Evolutionary conservation across 2,888 invertebrate species (phyloP), one percentile per base, ranked within the genome.

Genomic region (Chymomyza procnemis): DNA sequence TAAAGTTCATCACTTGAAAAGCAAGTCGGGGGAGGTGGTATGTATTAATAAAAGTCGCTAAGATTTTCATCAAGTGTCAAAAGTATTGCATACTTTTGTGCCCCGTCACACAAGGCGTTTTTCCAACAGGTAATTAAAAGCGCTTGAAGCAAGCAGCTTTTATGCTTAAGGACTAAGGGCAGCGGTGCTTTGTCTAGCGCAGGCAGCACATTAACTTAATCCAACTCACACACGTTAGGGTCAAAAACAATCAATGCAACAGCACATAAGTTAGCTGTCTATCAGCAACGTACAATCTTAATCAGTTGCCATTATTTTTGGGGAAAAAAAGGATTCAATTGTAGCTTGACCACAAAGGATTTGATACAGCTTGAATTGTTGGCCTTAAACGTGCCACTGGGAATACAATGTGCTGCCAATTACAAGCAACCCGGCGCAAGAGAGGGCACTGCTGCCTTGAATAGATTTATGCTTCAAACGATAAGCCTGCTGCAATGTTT

Each of bases 1-100:
- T 90, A 90, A n/a, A 90, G 88, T 90, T 89, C 89, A 90, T 89
- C 90, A 90, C 90, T 89, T 87, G 87, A 88, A 81, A 79, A 72
- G 74, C 70, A 62, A 16, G 22, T 16, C 22, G 14, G 2, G 30
- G 57, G 16, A 34, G 22, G 56, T 56, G 63, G 22, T 34, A n/a
- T 4, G 56, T 41, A 30, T 55, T 63, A 56, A 55, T 56, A 56
- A 63, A 55, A 26, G 22, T 16, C 47, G 34, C 34, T 41, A 41
- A 41, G 34, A 41, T 41, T 41, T 34, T 12, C 34, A 41, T 12
- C 50, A 50, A 18, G n/a, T n/a, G 14, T 19, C 56, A 52, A 64
- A 83, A 80, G 84, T 84, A 85, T 79, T 84, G 84, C 85, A 79
- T 79, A 81, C 77, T 79, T 80, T 76, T 71, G 57, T 64, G 83